Evolutionary conservation across 2,113 vertebrate genomes (phyloP), one percentile per base, ranked within the genome.

Genomic region (Protobothrops flavoviridis): DNA sequence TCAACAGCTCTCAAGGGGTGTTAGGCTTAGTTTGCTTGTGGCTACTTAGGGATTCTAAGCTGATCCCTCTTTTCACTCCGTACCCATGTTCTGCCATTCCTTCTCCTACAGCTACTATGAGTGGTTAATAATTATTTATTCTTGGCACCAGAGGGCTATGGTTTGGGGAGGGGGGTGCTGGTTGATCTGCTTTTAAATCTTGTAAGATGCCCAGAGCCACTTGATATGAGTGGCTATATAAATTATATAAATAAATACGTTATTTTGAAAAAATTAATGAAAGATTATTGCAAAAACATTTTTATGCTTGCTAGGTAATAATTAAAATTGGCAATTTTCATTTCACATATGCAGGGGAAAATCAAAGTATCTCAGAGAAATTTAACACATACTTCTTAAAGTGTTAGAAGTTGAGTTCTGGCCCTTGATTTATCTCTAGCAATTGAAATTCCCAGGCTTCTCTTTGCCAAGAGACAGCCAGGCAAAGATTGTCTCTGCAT

Each of bases 361-460:
- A 95, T 95, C 74, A 5, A 93, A 96, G 94, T 85, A 88, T 94
- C 50, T 29, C 9, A 1, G 93, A 97, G 94, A 97, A 96, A 97
- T 97, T 94, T 97, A 92, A 93, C 95, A 91, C 96, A 90, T 93
- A 33, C 92, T 93, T 94, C 88, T 93, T 93, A 96, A 95, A 87
- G 86, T 52, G 0, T 2, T 61, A 4, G 91, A 94, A 81, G 45
- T 3, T 90, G 74, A 52, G 39, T 64, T 89, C 48, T 94, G 39
- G 23, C 93, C 94, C 92, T 93, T 95, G 93, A 94, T 95, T 96
- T 97, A 95, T 96, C 93, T 93, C 93, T 91, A 69, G 7, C n/a
- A 59, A 39, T 91, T 96, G 94, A 92, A 94, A 95, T 98, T 97
- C 97, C 94, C 96, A 96, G 95, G 95, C 95, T 86, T 95, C 87